phyloP scores from a whole-genome alignment of 2,113 vertebrate species.

The Pseudorasbora parva region DNA sequence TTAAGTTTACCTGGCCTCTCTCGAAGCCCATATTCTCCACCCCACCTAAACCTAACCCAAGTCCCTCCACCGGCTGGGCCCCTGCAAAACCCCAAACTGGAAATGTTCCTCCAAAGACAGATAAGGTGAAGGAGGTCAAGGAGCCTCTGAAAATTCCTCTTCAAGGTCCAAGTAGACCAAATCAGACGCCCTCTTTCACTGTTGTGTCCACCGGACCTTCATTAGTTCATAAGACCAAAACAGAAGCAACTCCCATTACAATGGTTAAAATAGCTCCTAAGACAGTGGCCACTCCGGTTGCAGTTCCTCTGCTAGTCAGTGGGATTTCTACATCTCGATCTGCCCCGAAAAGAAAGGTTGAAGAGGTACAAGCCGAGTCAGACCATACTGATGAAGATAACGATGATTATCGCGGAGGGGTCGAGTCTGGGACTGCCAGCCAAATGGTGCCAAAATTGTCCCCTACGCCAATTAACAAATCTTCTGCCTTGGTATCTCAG shows the following conservation, averaged over 20 bases:
- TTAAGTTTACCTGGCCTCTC: conserved; percentile 79
- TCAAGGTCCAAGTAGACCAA: conserved; percentile 71
- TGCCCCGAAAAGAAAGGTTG: conserved; percentile 62
- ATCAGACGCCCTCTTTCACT: conserved; percentile 64
- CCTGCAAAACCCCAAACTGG: conserved; percentile 67
- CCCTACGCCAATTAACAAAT: conserved; percentile 69
- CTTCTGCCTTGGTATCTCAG: conserved; percentile 64
- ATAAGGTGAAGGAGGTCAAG: conserved; percentile 69
- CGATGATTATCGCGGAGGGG: conserved; percentile 57
- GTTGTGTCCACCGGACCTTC: conserved; percentile 61
- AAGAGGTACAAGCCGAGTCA: conserved; percentile 67
- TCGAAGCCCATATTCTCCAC: conserved; percentile 75
- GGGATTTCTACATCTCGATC: conserved; percentile 65
- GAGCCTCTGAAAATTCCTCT: conserved; percentile 61
- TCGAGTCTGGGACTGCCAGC: conserved; percentile 64
- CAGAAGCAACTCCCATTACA: conserved; percentile 69
- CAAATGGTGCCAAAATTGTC: conserved; percentile 76
- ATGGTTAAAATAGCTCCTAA: conserved; percentile 76
- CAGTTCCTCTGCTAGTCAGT: conserved; percentile 67
- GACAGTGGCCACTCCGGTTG: conserved; percentile 58
- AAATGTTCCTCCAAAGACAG: conserved; percentile 69
- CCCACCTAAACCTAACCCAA: conserved; percentile 59
- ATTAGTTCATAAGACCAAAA: conserved; percentile 74
- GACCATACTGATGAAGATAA: conserved; percentile 73
- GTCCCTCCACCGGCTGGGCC: conserved; percentile 69